A percentile compares a stretch with the other conserved stretches of the same genome.
These are phyloP conservation scores for Dicycla oo DNA, from an alignment of 2,888 invertebrate species.

Conservation along the genomic window DNA sequence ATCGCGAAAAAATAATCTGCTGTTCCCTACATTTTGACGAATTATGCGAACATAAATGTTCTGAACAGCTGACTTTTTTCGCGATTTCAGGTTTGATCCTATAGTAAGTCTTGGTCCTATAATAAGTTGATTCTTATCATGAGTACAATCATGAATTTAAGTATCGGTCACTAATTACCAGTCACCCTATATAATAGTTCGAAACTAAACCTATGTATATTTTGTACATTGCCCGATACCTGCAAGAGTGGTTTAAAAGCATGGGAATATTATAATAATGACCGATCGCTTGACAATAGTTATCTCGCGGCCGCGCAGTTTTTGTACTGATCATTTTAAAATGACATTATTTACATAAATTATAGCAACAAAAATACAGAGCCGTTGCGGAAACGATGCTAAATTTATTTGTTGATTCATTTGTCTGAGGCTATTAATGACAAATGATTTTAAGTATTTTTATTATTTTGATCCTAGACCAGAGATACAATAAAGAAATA, in stretches of 20 bases:
- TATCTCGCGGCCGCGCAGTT: constrained; percentile 25
- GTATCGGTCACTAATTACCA: too few species aligned
- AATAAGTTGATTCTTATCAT: too few species aligned
- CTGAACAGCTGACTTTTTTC: too few species aligned
- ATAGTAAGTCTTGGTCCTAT: too few species aligned
- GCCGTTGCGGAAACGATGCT: constrained; percentile 25
- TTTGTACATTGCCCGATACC: not conserved
- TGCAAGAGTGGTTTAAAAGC: constrained; percentile 6
- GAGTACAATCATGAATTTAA: too few species aligned
- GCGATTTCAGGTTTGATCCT: too few species aligned
- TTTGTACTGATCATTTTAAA: constrained; percentile 33
- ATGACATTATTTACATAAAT: constrained; percentile 38
- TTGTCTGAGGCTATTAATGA: constrained; percentile 1
- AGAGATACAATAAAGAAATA: not conserved
- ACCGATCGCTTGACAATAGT: constrained; percentile 49
- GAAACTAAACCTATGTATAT: not conserved
- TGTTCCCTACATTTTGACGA: too few species aligned
- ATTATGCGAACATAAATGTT: too few species aligned
- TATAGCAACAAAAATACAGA: constrained; percentile 21
- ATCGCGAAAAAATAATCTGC: too few species aligned
- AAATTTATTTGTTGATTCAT: constrained; percentile 3
- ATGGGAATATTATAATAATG: constrained; percentile 27
- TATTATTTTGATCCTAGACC: not conserved
- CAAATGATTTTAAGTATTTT: not conserved
- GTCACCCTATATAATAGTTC: too few species aligned